A percentile compares a stretch with the other conserved stretches of the same genome.
Conservation (phyloP, 2,888 invertebrate species). For the Euzetes globulus region DNA sequence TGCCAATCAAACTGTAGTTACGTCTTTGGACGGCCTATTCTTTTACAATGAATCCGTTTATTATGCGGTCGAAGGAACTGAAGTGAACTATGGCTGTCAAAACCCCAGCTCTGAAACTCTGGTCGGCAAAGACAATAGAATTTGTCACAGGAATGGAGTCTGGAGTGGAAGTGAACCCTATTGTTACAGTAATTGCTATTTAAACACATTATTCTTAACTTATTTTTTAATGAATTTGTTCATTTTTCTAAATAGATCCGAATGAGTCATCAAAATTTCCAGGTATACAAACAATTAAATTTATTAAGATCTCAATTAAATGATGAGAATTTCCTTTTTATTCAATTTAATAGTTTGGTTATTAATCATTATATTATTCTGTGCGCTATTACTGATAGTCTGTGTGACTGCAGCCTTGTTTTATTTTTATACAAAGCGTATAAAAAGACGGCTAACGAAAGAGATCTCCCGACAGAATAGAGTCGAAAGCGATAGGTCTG, state of each 20-base stretch:
- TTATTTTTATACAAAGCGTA: not conserved
- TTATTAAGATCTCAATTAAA: too few species aligned
- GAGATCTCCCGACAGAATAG: not conserved
- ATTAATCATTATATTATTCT: not conserved
- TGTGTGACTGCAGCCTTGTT: not conserved
- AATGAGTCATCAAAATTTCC: slow-evolving; percentile 26
- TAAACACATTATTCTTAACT: not conserved
- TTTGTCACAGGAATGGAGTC: slow-evolving; percentile 1
- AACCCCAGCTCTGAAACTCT: slow-evolving; percentile 7
- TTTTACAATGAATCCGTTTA: slow-evolving; percentile 19
- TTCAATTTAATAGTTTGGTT: not conserved
- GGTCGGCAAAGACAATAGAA: slow-evolving; percentile 28
- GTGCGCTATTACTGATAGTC: not conserved
- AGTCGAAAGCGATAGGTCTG: not conserved
- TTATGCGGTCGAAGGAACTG: slow-evolving; percentile 28
- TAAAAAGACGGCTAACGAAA: not conserved
- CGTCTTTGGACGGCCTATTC: not conserved
- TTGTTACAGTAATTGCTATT: slow-evolving; percentile 25
- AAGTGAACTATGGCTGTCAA: slow-evolving; percentile 18
- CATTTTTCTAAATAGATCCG: not conserved
- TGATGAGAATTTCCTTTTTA: not conserved
- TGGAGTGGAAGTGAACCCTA: slow-evolving; percentile 27
- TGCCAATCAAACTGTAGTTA: not conserved
- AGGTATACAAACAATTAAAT: not conserved
- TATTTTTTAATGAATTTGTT: not conserved